phyloP scores from a whole-genome alignment of 2,113 vertebrate species.

The Datnioides undecimradiatus region DNA sequence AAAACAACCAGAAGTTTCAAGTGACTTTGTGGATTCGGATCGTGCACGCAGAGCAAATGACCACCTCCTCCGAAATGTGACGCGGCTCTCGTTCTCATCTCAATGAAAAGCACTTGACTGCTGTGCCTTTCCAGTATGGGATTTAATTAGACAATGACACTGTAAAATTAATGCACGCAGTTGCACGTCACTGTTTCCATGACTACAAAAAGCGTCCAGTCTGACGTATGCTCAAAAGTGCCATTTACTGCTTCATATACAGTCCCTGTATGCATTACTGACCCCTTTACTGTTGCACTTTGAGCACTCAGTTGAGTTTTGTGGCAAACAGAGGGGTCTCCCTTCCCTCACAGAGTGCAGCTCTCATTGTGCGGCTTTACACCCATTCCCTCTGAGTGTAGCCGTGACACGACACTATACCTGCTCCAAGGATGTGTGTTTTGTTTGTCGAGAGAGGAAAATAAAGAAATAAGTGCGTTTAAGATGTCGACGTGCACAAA shows the following conservation, averaged over 20 bases:
- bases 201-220: slow-evolving; percentile 29
- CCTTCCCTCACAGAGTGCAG: neutral
- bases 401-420: neutral
- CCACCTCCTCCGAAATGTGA: no score
- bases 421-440: neutral
- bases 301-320: neutral
- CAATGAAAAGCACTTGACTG: slow-evolving; percentile 6
- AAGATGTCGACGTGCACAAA: neutral
- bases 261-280: neutral
- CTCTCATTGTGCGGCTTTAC: neutral
- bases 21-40: no score
- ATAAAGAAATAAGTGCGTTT: neutral
- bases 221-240: neutral
- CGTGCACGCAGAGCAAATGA: no score
- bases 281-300: neutral
- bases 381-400: neutral
- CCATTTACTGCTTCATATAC: neutral
- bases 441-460: neutral
- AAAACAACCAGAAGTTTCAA: no score
- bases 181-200: slow-evolving; percentile 24
- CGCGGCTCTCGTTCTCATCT: accelerated
- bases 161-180: slow-evolving; percentile 9
- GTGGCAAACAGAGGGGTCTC: no score
- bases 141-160: slow-evolving; percentile 2
- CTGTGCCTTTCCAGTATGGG: neutral